Base-by-base conservation (phyloP, 2,113 vertebrate species). In the Phylloscopus trochilus region DNA sequence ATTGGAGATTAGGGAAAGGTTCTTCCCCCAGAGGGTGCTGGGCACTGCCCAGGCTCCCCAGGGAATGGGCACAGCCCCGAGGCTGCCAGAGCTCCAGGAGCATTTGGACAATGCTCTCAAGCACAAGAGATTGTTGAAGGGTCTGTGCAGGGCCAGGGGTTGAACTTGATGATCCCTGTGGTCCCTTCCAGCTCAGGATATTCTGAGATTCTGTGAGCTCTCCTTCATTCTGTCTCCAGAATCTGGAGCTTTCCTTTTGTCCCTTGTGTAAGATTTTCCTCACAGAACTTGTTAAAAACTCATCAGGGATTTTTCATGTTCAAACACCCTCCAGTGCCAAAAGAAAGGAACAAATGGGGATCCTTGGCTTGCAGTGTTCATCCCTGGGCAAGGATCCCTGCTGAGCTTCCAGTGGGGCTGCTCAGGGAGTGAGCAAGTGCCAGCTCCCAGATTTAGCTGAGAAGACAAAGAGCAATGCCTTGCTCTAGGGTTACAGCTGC, bases 371-470 rank as follows among this genome's bases (percentile, higher is more conserved):
- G 67, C 85, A 59, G 11, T 1, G 43, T 10, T 41, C 76, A 7
- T 22, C 53, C 70, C 27, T 1, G 37, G 8, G 17, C 64, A 15
- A 0, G 52, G 78, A 41, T 49, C 73, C 55, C 66, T 14, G 58
- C 60, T 8, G 68, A 60, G 67, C 75, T 11, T 0, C 2, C 9
- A 33, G 55, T 18, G 0, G 24, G 23, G 52, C 67, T 90, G 84
- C 19, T 5, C 7, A 0, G 23, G 64, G 31, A 47, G 39, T 0
- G 43, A 79, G 43, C 3, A 4, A 58, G 68, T 23, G 76, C 24
- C 94, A 89, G 83, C 94, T 81, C 90, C 94, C 83, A 7, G 67
- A 88, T 94, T 87, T 92, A 81, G 96, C 88, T 7, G 85, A 2
- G 90, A 60, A 88, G 82, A 93, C 93, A 96, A 91, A 95, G 89